phyloP scores from a whole-genome alignment of 2,888 invertebrate genomes.

The Apamea sordens region DNA sequence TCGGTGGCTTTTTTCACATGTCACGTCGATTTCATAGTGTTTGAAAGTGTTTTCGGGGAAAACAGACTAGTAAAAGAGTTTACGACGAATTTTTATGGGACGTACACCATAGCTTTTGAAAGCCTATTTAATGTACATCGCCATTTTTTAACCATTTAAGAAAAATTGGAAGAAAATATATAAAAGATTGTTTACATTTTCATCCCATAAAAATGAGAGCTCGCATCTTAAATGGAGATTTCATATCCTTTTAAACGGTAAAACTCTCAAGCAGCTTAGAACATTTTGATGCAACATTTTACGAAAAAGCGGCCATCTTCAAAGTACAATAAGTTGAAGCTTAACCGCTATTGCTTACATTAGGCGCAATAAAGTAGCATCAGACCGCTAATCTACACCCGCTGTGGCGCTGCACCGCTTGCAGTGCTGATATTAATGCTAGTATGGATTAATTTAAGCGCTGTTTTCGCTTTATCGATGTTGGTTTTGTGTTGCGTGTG shows the following conservation, averaged over 20 bases:
- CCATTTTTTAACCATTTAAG: slow-evolving; percentile 6
- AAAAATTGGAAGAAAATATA: slow-evolving; percentile 16
- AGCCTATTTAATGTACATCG: slow-evolving; percentile 10
- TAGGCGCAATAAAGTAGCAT: slow-evolving; percentile 76
- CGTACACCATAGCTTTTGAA: slow-evolving; percentile 16
- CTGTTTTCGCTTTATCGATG: slow-evolving; percentile 68
- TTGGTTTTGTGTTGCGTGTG: slow-evolving; percentile 25
- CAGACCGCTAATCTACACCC: slow-evolving; percentile 73
- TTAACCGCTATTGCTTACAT: slow-evolving; percentile 68
- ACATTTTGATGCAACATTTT: slow-evolving; percentile 60
- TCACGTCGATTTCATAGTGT: neutral
- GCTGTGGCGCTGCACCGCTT: slow-evolving; percentile 62
- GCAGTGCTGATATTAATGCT: slow-evolving; percentile 72
- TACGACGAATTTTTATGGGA: slow-evolving; percentile 9
- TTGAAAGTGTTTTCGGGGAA: neutral
- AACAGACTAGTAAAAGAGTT: slow-evolving; percentile 14
- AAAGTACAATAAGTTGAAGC: slow-evolving; percentile 68
- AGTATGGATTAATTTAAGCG: slow-evolving; percentile 69
- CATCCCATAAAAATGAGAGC: slow-evolving; percentile 29
- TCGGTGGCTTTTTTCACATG: neutral
- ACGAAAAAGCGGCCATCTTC: slow-evolving; percentile 64
- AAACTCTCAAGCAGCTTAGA: slow-evolving; percentile 51
- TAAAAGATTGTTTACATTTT: slow-evolving; percentile 31
- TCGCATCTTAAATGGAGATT: slow-evolving; percentile 6
- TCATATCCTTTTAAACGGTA: slow-evolving; percentile 49